Conservation (phyloP, 2,797 vertebrate species). For the Gobio occitaniae region DNA sequence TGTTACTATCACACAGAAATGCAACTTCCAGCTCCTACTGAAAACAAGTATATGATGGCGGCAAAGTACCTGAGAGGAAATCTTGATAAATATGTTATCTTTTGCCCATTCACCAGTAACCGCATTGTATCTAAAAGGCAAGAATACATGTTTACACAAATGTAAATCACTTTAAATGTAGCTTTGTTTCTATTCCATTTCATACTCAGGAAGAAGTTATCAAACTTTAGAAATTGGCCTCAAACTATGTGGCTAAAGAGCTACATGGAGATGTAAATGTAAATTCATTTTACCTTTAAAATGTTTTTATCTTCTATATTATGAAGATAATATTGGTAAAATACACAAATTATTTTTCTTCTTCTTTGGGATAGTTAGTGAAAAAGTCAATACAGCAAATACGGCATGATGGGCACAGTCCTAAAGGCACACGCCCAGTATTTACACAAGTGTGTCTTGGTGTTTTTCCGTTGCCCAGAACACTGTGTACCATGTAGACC, state of each 20-base stretch:
- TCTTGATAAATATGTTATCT: constrained; percentile 93
- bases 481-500: constrained; percentile 54
- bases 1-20: background rate
- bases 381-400: constrained; percentile 20
- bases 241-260: constrained; percentile 92
- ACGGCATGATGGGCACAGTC: background rate
- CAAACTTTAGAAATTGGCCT: constrained; percentile 93
- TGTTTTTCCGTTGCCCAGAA: constrained; percentile 48
- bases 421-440: constrained; percentile 35
- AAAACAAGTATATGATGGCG: background rate
- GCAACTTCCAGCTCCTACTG: background rate
- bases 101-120: constrained; percentile 90
- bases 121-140: constrained; percentile 88
- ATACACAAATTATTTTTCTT: background rate
- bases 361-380: background rate
- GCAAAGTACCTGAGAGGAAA: constrained; percentile 87
- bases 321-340: too few relatives aligned
- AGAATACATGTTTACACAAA: background rate
- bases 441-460: constrained; percentile 41
- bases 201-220: constrained; percentile 90
- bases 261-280: constrained; percentile 82
- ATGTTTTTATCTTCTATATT: background rate
- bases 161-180: constrained; percentile 7
- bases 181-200: background rate
- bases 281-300: background rate